Evolutionary conservation across 2,113 vertebrate species (phyloP).

Genomic region (Pteronura brasiliensis): DNA sequence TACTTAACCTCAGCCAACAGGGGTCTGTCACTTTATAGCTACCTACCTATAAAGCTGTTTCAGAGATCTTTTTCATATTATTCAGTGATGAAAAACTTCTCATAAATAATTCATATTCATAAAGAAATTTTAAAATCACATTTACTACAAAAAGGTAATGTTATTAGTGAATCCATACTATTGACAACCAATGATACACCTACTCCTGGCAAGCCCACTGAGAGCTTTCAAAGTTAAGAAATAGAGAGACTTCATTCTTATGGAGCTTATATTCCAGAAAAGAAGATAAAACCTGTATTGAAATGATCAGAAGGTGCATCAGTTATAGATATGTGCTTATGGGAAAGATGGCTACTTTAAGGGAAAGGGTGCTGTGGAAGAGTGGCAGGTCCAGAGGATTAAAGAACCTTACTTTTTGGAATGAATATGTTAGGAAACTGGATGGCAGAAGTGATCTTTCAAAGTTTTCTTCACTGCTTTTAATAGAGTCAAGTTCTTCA

Average conservation of each 20-base stretch:
- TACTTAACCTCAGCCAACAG: background rate
- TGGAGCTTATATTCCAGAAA: background rate
- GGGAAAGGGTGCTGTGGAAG: background rate
- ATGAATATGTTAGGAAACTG: background rate
- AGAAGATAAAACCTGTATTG: background rate
- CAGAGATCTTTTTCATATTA: background rate
- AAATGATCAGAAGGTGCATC: background rate
- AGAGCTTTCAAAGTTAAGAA: background rate
- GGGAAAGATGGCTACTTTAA: background rate
- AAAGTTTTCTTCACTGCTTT: background rate
- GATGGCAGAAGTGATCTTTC: background rate
- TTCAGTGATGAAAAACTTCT: background rate
- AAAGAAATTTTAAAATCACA: background rate
- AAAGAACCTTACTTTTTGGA: background rate
- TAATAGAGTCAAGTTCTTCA: conserved; percentile 12
- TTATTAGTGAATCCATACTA: background rate
- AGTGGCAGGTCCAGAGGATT: background rate
- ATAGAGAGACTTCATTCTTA: background rate
- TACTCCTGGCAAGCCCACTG: background rate
- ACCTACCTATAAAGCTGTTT: background rate
- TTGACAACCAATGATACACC: background rate
- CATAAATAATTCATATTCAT: background rate
- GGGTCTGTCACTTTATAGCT: background rate
- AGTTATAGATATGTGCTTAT: background rate
- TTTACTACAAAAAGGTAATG: background rate